Evolutionary conservation across 2,113 vertebrate species (phyloP).

Genomic region (Thryonomys swinderianus): DNA sequence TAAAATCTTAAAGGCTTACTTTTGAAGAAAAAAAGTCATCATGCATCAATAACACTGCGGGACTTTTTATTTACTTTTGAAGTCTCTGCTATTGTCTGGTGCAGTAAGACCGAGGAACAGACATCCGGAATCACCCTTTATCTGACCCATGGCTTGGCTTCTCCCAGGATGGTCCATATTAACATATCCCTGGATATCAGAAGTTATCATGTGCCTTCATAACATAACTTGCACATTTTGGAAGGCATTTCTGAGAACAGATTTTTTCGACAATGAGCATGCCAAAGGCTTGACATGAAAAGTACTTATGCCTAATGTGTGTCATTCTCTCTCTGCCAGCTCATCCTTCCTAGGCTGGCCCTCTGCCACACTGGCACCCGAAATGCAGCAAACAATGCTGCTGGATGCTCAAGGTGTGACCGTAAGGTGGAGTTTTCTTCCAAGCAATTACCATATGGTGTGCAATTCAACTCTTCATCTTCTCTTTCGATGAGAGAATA

Average conservation of each 20-base stretch:
- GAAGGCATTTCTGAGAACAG: constrained; percentile 87
- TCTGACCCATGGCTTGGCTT: constrained; percentile 78
- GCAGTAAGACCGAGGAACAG: constrained; percentile 75
- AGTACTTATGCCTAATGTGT: constrained; percentile 87
- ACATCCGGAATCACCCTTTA: constrained; percentile 83
- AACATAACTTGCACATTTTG: constrained; percentile 84
- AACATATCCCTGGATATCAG: constrained; percentile 83
- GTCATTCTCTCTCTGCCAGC: constrained; percentile 86
- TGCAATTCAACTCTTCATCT: constrained; percentile 64
- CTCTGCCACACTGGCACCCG: constrained; percentile 84
- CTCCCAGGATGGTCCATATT: constrained; percentile 81
- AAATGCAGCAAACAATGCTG: constrained; percentile 81
- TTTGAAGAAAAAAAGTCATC: neutral
- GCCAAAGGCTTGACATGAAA: constrained; percentile 88
- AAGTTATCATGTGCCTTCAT: constrained; percentile 84
- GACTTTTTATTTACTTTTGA: constrained; percentile 25
- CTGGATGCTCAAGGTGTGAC: constrained; percentile 76
- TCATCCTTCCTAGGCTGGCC: constrained; percentile 86
- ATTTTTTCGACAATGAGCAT: constrained; percentile 85
- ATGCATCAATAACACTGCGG: constrained; percentile 35
- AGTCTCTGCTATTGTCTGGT: constrained; percentile 69
- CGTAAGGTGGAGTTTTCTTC: constrained; percentile 77
- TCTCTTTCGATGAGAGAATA: constrained; percentile 61
- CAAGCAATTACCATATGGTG: constrained; percentile 79
- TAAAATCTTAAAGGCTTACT: neutral